Evolutionary conservation across 1,140 invertebrate genomes (phyloP).

Genomic region (Hyposmocoma kahamanoa): DNA sequence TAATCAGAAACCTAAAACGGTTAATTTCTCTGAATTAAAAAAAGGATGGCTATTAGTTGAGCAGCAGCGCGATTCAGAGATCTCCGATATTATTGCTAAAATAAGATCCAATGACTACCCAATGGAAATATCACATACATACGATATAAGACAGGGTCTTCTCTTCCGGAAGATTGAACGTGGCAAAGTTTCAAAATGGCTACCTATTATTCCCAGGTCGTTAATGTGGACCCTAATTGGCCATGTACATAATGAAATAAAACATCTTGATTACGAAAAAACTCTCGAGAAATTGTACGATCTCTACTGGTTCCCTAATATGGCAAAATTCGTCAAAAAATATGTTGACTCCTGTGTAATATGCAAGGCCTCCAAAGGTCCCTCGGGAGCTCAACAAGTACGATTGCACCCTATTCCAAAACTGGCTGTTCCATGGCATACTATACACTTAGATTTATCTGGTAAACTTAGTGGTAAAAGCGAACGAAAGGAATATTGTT

Average conservation of each 20-base stretch:
- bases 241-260: conserved; percentile 15
- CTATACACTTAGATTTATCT: conserved; percentile 19
- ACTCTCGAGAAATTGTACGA: conserved; percentile 21
- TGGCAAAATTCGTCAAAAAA: conserved; percentile 23
- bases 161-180: conserved; percentile 5
- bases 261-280: conserved; percentile 20
- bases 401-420: conserved; percentile 13
- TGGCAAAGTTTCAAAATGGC: not conserved
- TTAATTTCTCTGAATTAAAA: conserved; percentile 1
- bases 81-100: not conserved
- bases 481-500: conserved; percentile 15
- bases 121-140: not conserved
- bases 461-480: conserved; percentile 17
- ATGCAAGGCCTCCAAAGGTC: conserved; percentile 14
- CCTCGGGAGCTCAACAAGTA: conserved; percentile 7
- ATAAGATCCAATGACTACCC: not conserved
- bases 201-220: conserved; percentile 3
- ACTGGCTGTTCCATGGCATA: conserved; percentile 1
- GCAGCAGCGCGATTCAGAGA: conserved; percentile 1
- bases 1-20: too few relatives aligned
- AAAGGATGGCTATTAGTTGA: conserved; percentile 2
- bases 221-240: conserved; percentile 7
- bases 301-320: conserved; percentile 24
- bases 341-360: conserved; percentile 20
- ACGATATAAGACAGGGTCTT: conserved; percentile 5